Evolutionary conservation across 2,797 vertebrate species (phyloP).

Genomic region (Ispidina picta): DNA sequence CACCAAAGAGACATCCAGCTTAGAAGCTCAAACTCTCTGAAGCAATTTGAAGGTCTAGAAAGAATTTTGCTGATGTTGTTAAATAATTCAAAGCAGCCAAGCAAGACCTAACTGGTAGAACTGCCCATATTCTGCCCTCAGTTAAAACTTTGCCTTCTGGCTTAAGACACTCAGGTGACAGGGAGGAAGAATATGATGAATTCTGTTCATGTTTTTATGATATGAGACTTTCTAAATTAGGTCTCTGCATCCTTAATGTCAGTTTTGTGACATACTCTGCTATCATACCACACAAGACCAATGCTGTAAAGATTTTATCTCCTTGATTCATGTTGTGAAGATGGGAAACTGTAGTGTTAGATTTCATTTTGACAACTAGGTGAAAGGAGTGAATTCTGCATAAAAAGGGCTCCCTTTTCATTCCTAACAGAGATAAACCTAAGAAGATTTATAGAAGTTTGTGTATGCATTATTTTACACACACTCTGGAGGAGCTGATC

Average conservation of each 20-base stretch:
- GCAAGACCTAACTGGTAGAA: not conserved
- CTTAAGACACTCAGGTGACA: not conserved
- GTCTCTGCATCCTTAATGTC: not conserved
- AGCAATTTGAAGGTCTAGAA: not conserved
- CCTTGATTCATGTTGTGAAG: slow-evolving; percentile 5
- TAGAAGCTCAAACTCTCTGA: not conserved
- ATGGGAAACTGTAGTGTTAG: slow-evolving; percentile 17
- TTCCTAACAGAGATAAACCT: slow-evolving; percentile 1
- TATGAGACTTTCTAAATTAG: not conserved
- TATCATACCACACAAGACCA: not conserved
- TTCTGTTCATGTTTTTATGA: not conserved
- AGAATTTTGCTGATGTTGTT: not conserved
- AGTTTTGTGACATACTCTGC: not conserved
- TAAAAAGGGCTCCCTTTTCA: slow-evolving; percentile 5
- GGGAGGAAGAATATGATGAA: not conserved
- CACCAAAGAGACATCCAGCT: not conserved
- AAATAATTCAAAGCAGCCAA: not conserved
- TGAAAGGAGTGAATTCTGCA: slow-evolving; percentile 30
- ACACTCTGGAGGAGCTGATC: not conserved
- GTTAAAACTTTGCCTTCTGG: not conserved
- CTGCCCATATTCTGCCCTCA: not conserved
- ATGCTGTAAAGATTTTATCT: not conserved
- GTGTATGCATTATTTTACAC: not conserved
- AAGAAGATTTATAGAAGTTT: not conserved
- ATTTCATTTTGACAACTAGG: slow-evolving; percentile 37